Base-by-base conservation (phyloP, 2,888 invertebrate species). In the Camptogramma bilineatum region DNA sequence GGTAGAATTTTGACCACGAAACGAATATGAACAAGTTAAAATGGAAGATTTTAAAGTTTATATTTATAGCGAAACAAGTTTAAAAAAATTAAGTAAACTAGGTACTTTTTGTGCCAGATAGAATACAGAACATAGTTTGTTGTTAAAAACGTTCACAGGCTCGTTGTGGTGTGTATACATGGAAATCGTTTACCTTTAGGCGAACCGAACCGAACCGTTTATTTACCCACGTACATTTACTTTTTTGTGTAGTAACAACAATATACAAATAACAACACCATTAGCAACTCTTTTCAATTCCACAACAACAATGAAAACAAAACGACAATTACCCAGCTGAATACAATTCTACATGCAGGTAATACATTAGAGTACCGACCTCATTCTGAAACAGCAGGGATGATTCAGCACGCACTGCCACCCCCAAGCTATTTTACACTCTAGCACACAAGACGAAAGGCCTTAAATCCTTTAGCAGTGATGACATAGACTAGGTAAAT, bases 361-460 rank as follows among this genome's bases (percentile, higher is more conserved):
- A 63, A 68, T 68, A 68, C 53, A 68, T 68, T 65, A 63, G 56
- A 65, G 62, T 57, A 62, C 58, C 62, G 34, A 50, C 50, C 52
- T 52, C 65, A 63, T 63, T 64, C 48, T 65, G 56, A 63, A 68
- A 57, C 50, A 51, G 47, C 55, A 53, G 53, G 56, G 50, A 63
- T 62, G 66, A 66, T 66, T 62, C 62, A 63, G 66, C 62, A 50
- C 48, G 50, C 52, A 52, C 17, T 42, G 42, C n/a, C 24, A 16
- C 24, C 51, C 9, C 10, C 10, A 18, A 28, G 28, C 46, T 16
- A 46, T 46, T 59, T 28, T 55, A 46, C 9, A 52, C 59, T 34
- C 17, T 19, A 61, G 47, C 34, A 39, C 18, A 10, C 39, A n/a
- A 18, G 19, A 21, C 16, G 21, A 39, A 56, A 56, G 34, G 56